Percentiles rank a stretch among this genome's conserved stretches.
Evolutionary conservation across 2,888 invertebrate genomes (phyloP).

Genomic region (Proisotoma minuta): DNA sequence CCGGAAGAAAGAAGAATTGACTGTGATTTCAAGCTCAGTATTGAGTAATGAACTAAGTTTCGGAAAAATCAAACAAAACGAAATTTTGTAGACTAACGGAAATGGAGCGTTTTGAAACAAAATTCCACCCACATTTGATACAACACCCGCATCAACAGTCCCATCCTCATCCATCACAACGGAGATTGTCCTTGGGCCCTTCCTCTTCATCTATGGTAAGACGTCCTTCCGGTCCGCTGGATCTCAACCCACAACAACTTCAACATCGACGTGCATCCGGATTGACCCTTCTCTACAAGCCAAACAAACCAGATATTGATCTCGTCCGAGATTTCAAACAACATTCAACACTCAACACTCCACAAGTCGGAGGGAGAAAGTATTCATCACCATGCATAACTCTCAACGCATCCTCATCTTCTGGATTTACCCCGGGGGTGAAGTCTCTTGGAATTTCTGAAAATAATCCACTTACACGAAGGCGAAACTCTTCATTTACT

Average conservation of each 20-base stretch:
- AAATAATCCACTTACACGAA: not conserved
- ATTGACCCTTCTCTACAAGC: conserved; percentile 38
- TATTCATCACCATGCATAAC: not conserved
- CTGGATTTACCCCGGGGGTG: too few species aligned
- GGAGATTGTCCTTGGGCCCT: not conserved
- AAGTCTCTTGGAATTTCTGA: too few species aligned
- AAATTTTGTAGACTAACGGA: too few species aligned
- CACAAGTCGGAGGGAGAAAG: not conserved
- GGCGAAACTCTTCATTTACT: not conserved
- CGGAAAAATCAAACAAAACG: too few species aligned
- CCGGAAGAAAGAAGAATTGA: not conserved
- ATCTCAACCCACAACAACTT: not conserved
- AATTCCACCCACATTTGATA: not conserved
- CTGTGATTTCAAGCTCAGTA: too few species aligned
- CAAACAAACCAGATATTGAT: conserved; percentile 47
- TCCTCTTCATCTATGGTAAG: not conserved
- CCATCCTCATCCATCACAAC: not conserved
- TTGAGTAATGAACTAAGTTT: too few species aligned
- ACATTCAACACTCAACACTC: not conserved
- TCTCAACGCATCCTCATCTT: not conserved
- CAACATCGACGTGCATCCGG: not conserved
- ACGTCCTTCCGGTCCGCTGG: not conserved
- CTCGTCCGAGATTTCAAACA: conserved; percentile 44
- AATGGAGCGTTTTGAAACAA: conserved; percentile 5
- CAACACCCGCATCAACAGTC: not conserved